Evolutionary conservation across 30 jellyfish, hydroid and myxozoan species (phyloP), one percentile per base, ranked within the genome.

Genomic region (Aurelia sp.): DNA sequence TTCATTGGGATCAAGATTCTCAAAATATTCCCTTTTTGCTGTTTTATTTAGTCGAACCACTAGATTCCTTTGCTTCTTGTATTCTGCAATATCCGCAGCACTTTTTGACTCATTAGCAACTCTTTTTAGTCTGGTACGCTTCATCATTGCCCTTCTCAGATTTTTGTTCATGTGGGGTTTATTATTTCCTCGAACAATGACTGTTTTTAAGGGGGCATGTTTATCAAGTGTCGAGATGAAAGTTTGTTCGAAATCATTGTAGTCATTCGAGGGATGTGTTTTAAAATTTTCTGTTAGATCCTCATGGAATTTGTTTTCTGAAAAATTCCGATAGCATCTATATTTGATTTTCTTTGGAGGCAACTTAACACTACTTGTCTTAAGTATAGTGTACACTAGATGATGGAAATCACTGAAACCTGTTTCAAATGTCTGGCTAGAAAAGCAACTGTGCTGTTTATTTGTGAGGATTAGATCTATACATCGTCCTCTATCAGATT

Each of bases 371-470:
- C 33, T 27, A 27, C 33, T 27, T 27, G 33, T 27, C 33, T 27
- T 27, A 27, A 27, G 33, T 27, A 27, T 27, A 27, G 33, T 40
- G 13, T n/a, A 41, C 78, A 67, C 78, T 24, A 67, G 78, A 19
- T 67, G 53, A 19, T 67, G 78, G 33, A 27, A 27, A 27, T 27
- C 33, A 27, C 33, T 27, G 33, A 27, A 27, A 27, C 33, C 33
- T 27, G 78, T n/a, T 67, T 67, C 78, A 67, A 67, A 67, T 24
- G 78, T 30, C 78, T 67, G 78, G 78, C 52, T 67, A 30, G 55
- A 30, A 67, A 67, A 67, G 78, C 78, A 67, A 30, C 78, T 67
- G 53, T 41, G 77, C 33, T 27, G 33, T 11, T 79, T 1, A 44
- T 61, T 79, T 79, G 84, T 65, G 55, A 61, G 53, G 58, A 79